Evolutionary conservation across 2,888 invertebrate genomes (phyloP).

Genomic region (Tetragonula carbonaria): DNA sequence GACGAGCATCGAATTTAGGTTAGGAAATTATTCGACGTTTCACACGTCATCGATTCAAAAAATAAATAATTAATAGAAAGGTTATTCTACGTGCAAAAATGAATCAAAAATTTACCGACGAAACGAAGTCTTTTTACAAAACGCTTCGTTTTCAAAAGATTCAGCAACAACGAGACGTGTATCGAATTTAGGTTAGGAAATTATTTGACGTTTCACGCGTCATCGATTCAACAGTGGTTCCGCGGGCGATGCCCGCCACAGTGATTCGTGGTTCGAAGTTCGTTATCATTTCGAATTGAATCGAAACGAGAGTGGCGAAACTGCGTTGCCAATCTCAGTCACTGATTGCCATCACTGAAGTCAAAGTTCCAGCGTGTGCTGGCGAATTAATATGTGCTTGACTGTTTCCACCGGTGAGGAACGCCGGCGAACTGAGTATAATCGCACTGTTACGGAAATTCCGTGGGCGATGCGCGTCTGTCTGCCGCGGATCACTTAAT

Average conservation of each 20-base stretch:
- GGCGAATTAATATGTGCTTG: slow-evolving; percentile 31
- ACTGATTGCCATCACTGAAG: not conserved
- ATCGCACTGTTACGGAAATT: slow-evolving; percentile 9
- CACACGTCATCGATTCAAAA: not conserved
- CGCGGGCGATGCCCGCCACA: not conserved
- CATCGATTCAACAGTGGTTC: not conserved
- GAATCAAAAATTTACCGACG: no score
- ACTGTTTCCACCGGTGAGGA: slow-evolving; percentile 5
- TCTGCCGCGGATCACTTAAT: slow-evolving; percentile 35
- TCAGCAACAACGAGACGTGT: not conserved
- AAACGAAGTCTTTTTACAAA: no score
- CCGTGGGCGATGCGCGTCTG: not conserved
- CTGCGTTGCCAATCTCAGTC: slow-evolving; percentile 7
- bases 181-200: not conserved
- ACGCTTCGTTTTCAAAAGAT: no score
- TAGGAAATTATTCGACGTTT: not conserved
- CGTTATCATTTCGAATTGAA: not conserved
- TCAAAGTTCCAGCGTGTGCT: not conserved
- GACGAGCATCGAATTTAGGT: not conserved
- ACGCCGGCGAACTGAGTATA: slow-evolving; percentile 1
- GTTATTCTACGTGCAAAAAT: no score
- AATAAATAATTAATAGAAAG: no score
- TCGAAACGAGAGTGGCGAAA: not conserved
- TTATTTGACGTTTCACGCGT: not conserved
- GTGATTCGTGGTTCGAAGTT: not conserved